Conservation (phyloP, 2,888 invertebrate genomes). For the Lasiommata megera region DNA sequence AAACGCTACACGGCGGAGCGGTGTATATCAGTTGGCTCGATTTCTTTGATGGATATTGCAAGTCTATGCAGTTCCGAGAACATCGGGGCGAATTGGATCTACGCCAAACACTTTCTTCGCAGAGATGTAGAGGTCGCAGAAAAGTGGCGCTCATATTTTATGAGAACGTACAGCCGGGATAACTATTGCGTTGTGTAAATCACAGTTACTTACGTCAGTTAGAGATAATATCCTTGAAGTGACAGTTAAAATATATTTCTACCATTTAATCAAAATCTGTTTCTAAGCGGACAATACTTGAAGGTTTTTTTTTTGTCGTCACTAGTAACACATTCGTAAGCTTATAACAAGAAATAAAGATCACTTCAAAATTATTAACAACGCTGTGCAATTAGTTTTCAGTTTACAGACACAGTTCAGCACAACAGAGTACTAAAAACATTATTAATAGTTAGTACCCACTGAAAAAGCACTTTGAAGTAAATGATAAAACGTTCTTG, state of each 20-base stretch:
- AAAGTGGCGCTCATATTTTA: conserved; percentile 49
- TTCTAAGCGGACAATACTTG: too few relatives aligned
- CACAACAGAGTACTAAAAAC: not conserved
- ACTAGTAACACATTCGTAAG: too few relatives aligned
- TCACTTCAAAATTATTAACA: too few relatives aligned
- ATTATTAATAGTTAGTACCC: not conserved
- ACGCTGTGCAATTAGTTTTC: too few relatives aligned
- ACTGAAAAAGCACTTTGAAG: too few relatives aligned
- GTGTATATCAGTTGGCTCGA: conserved; percentile 23
- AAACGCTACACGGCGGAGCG: conserved; percentile 6
- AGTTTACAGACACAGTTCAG: not conserved
- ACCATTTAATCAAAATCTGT: too few relatives aligned
- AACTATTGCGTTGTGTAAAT: conserved; percentile 13
- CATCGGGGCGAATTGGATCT: conserved; percentile 59
- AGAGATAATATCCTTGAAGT: not conserved
- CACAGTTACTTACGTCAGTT: conserved; percentile 3
- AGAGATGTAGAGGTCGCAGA: conserved; percentile 43
- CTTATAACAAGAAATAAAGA: too few relatives aligned
- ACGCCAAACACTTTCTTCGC: conserved; percentile 60
- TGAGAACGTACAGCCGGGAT: conserved; percentile 27
- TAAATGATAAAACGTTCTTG: not conserved
- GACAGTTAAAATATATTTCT: not conserved
- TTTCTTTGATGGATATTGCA: conserved; percentile 21
- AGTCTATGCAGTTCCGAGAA: conserved; percentile 59
- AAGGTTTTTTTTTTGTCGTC: too few relatives aligned